Conservation (phyloP, 2,797 vertebrate genomes). For the Salmo trutta region DNA sequence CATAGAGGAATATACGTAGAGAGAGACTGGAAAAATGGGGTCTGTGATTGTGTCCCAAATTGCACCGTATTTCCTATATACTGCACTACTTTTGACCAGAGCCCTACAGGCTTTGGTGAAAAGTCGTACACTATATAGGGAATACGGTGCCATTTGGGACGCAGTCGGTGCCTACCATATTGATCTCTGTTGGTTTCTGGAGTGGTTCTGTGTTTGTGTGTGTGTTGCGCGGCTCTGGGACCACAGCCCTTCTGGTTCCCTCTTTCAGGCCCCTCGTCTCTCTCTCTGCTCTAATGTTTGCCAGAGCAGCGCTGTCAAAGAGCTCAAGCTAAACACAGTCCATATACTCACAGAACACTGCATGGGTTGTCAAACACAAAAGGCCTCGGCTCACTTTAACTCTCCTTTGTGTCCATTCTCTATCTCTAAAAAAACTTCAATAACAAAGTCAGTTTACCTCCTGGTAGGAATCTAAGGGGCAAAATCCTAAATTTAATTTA, state of each 20-base stretch:
- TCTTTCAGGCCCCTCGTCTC: constrained; percentile 61
- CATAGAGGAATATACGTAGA: constrained; percentile 22
- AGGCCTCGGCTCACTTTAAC: constrained; percentile 44
- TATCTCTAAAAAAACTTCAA: background rate
- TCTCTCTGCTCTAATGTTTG: constrained; percentile 63
- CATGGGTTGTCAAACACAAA: constrained; percentile 43
- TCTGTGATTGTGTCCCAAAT: background rate
- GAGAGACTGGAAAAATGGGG: background rate
- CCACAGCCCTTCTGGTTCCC: constrained; percentile 46
- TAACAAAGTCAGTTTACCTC: background rate
- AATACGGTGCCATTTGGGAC: background rate
- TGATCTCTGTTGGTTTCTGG: background rate
- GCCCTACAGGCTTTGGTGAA: background rate
- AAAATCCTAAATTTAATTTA: background rate
- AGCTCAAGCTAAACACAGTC: constrained; percentile 47
- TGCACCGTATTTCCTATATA: background rate
- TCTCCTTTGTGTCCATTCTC: constrained; percentile 21
- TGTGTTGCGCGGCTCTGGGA: constrained; percentile 26
- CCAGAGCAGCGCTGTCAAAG: constrained; percentile 65
- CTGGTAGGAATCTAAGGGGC: background rate
- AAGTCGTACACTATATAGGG: too few relatives aligned
- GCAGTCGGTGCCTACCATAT: constrained; percentile 4
- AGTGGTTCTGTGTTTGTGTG: constrained; percentile 8
- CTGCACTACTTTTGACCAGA: background rate
- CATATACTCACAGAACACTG: constrained; percentile 40